These are phyloP conservation scores for Bombyx mori DNA, from an alignment of 1,140 invertebrate genomes.

Conservation along the genomic window ASM3026992v2 NC_085113.1:4540001-4540500, in stretches of 20 bases:
- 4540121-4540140: slow-evolving; percentile 36
- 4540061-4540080: not conserved
- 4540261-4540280: no score
- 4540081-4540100: not conserved
- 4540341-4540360: no score
- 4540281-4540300: no score
- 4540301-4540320: not conserved
- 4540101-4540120: not conserved
- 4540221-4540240: slow-evolving; percentile 22
- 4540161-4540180: slow-evolving; percentile 21
- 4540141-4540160: slow-evolving; percentile 27
- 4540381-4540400: no score
- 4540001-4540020: no score
- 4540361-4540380: no score
- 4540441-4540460: not conserved
- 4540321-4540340: not conserved
- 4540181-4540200: slow-evolving; percentile 28
- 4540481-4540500: not conserved
- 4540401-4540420: no score
- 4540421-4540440: no score
- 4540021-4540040: no score
- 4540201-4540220: slow-evolving; percentile 65
- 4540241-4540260: slow-evolving; percentile 13
- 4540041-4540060: no score
- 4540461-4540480: not conserved